These are phyloP conservation scores for Orussus abietinus DNA, from an alignment of 1,140 invertebrate species.

Conservation along the genomic window DNA sequence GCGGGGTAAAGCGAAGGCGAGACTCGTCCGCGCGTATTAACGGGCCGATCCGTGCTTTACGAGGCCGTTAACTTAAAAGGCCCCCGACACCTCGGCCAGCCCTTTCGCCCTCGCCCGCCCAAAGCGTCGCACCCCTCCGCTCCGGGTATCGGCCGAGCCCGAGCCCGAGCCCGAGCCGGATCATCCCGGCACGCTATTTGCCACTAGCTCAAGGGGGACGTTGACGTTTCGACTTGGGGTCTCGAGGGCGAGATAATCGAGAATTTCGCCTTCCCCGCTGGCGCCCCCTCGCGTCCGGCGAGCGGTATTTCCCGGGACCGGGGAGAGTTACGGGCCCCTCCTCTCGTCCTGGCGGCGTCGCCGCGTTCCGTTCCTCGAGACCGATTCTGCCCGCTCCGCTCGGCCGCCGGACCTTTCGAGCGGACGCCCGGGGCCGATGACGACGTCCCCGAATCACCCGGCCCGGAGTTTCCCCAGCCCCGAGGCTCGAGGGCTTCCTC, in stretches of 20 bases:
- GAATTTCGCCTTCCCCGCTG: too few relatives aligned
- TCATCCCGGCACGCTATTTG: conserved; percentile 26
- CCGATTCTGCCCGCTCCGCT: conserved; percentile 1
- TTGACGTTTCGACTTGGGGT: conserved; percentile 19
- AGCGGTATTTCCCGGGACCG: too few relatives aligned
- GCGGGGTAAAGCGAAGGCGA: not conserved
- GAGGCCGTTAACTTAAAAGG: conserved; percentile 26
- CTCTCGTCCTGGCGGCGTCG: too few relatives aligned
- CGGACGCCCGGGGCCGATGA: too few relatives aligned
- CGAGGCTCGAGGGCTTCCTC: not conserved
- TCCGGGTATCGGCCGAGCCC: conserved; percentile 7
- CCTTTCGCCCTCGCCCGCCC: too few relatives aligned
- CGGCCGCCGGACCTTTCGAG: not conserved
- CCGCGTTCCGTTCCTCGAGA: too few relatives aligned
- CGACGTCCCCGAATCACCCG: not conserved
- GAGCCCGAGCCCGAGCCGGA: conserved; percentile 1
- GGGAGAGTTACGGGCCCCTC: too few relatives aligned
- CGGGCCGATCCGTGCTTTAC: conserved; percentile 19
- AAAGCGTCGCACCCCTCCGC: conserved; percentile 7
- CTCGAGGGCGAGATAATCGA: conserved; percentile 32
- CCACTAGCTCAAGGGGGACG: conserved; percentile 25
- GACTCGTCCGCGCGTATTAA: conserved; percentile 15
- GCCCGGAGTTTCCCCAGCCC: conserved; percentile 5
- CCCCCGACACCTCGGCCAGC: too few relatives aligned
- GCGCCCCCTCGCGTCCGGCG: too few relatives aligned